Evolutionary conservation across 2,113 vertebrate species (phyloP).

Genomic region (Diglossa brunneiventris): DNA sequence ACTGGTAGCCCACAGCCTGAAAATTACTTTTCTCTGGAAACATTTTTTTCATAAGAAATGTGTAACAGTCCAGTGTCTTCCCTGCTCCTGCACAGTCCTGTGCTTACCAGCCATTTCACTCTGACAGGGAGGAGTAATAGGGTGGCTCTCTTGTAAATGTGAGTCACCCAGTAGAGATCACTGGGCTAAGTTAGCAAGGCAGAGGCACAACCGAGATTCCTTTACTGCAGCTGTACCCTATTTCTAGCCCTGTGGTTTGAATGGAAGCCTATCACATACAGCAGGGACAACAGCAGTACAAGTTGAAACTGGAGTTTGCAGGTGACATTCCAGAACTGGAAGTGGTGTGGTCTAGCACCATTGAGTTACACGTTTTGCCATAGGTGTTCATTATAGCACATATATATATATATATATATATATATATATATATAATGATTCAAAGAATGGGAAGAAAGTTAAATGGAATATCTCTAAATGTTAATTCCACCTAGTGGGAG

Average conservation of each 20-base stretch:
- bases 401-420: accelerated
- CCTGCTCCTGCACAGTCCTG: background rate
- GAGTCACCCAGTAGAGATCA: background rate
- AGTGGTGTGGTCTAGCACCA: background rate
- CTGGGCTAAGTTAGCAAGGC: background rate
- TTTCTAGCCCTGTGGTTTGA: background rate
- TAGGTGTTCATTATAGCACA: background rate
- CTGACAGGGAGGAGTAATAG: background rate
- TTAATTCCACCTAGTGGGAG: background rate
- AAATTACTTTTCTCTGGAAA: background rate
- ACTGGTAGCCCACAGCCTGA: background rate
- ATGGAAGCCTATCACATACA: background rate
- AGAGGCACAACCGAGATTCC: background rate
- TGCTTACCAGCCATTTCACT: background rate
- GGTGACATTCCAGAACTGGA: background rate
- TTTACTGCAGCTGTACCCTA: background rate
- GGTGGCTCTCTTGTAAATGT: background rate
- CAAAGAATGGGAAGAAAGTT: background rate
- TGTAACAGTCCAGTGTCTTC: background rate
- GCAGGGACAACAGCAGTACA: background rate
- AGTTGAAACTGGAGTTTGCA: background rate
- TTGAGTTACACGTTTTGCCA: background rate
- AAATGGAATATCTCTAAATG: background rate
- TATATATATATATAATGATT: background rate
- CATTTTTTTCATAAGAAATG: background rate